Evolutionary conservation across 2,888 invertebrate species (phyloP).

Genomic region (Eupithecia subumbrata): DNA sequence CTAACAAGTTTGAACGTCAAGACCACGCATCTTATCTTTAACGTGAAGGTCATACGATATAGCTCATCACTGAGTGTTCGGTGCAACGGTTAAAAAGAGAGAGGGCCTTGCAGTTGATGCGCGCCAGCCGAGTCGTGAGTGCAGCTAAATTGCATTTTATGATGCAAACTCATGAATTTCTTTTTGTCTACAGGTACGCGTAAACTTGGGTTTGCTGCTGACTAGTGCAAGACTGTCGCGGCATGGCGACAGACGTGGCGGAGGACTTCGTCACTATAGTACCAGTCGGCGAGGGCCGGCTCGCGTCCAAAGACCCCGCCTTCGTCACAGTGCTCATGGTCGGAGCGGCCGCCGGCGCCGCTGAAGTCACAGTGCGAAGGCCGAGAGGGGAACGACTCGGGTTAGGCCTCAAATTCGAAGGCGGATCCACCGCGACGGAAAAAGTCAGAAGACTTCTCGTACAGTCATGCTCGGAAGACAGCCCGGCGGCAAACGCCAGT

Average conservation of each 20-base stretch:
- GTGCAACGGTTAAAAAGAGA: constrained; percentile 78
- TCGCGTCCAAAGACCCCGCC: constrained; percentile 62
- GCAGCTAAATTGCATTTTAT: constrained; percentile 66
- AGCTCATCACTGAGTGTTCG: constrained; percentile 63
- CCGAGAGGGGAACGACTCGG: constrained; percentile 95
- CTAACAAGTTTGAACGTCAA: not conserved
- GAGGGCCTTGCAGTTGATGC: constrained; percentile 65
- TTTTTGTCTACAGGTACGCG: constrained; percentile 75
- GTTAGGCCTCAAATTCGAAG: constrained; percentile 96
- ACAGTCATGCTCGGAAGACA: constrained; percentile 94
- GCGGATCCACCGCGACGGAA: constrained; percentile 92
- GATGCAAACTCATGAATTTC: constrained; percentile 69
- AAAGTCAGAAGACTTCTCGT: constrained; percentile 92
- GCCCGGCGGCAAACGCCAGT: constrained; percentile 92
- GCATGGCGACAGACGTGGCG: constrained; percentile 76
- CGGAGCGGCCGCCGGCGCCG: constrained; percentile 81
- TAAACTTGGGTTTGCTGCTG: constrained; percentile 60
- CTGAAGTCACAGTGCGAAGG: constrained; percentile 92
- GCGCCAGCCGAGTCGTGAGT: constrained; percentile 60
- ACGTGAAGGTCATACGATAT: constrained; percentile 29
- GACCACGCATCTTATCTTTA: constrained; percentile 10
- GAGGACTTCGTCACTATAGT: constrained; percentile 85
- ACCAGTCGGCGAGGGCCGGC: constrained; percentile 81
- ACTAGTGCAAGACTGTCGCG: constrained; percentile 69
- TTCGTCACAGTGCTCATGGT: constrained; percentile 86